Base-by-base conservation (phyloP, 1,140 invertebrate genomes). In the Phymorhynchus buccinoides region DNA sequence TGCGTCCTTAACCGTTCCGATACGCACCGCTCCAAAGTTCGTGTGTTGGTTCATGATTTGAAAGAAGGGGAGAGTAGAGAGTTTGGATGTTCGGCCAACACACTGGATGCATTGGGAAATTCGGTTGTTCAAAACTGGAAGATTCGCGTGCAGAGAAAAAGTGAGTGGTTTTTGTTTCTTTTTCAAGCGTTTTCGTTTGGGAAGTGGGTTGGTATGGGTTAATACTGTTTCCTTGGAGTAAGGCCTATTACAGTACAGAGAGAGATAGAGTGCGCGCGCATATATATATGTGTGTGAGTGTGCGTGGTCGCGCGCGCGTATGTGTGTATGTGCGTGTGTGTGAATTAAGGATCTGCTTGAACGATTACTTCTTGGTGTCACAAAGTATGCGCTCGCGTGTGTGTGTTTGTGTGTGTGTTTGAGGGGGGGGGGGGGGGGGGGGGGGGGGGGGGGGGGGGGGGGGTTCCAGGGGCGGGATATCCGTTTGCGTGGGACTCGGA, bases 81-180 rank as follows among this genome's bases (percentile, higher is more conserved):
- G 39, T 83, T 44, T 41, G 81, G 81, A 3, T 83, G 81, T 16
- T 71, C 56, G 18, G 81, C 66, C 7, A 83, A 68, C n/a, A 71
- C 37, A 6, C 27, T 83, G 18, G 44, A 30, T 30, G 44, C 81
- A 16, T 30, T 62, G 1, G 81, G 81, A 6, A 42, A 83, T 14
- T 35, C 77, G 6, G 14, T 52, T 30, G n/a, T 79, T 1, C 27
- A 30, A 22, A 79, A 56, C 77, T 79, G 77, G 77, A 79, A 32
- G 6, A 39, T 79, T 56, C 27, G 41, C 30, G 42, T 79, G 12
- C 41, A 30, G 30, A 48, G 77, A 52, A 79, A 79, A 14, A 79
- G 77, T 79, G 32, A 79, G 77, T 79, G 12, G 3, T 62, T 3
- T 62, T 27, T 62, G 7, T 62, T 3, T 62, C 7, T 62, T 22